Conservation (phyloP, 2,888 invertebrate species). For the Acanthosepion lycidas region DNA sequence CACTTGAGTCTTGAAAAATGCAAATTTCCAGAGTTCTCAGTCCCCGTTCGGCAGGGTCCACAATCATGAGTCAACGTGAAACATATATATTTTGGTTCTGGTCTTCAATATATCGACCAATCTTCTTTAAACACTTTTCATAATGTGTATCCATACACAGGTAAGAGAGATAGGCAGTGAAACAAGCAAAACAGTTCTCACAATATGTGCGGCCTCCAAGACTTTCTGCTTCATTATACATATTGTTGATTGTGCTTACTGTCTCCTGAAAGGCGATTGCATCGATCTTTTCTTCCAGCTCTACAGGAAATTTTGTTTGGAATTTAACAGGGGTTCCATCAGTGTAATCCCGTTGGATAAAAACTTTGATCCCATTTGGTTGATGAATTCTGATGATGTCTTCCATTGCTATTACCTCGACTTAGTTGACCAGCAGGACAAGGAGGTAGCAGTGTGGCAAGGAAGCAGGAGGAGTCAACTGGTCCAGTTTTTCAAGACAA, state of each 20-base stretch:
- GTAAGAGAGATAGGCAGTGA: slow-evolving; percentile 96
- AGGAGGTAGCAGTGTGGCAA: neutral
- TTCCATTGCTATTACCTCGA: slow-evolving; percentile 61
- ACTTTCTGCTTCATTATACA: slow-evolving; percentile 96
- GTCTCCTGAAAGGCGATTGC: slow-evolving; percentile 91
- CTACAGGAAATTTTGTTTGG: slow-evolving; percentile 92
- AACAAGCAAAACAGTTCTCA: slow-evolving; percentile 96
- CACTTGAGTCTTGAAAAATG: too few relatives aligned
- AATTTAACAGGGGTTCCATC: slow-evolving; percentile 97
- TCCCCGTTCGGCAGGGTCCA: too few relatives aligned
- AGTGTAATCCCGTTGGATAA: slow-evolving; percentile 96
- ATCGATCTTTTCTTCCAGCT: slow-evolving; percentile 94
- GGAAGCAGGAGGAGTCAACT: neutral
- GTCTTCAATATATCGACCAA: too few relatives aligned
- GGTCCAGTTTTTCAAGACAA: slow-evolving; percentile 33
- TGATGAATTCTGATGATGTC: slow-evolving; percentile 66
- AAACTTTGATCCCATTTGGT: slow-evolving; percentile 79
- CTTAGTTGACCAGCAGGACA: slow-evolving; percentile 33
- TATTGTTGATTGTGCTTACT: slow-evolving; percentile 90
- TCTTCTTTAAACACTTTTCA: too few relatives aligned
- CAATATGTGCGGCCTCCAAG: slow-evolving; percentile 95
- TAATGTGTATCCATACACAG: slow-evolving; percentile 98
- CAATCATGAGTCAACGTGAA: too few relatives aligned
- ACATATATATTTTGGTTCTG: too few relatives aligned
- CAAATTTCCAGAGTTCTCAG: too few relatives aligned